Conservation (phyloP, 2,113 vertebrate species). For the Lagopus muta region DNA sequence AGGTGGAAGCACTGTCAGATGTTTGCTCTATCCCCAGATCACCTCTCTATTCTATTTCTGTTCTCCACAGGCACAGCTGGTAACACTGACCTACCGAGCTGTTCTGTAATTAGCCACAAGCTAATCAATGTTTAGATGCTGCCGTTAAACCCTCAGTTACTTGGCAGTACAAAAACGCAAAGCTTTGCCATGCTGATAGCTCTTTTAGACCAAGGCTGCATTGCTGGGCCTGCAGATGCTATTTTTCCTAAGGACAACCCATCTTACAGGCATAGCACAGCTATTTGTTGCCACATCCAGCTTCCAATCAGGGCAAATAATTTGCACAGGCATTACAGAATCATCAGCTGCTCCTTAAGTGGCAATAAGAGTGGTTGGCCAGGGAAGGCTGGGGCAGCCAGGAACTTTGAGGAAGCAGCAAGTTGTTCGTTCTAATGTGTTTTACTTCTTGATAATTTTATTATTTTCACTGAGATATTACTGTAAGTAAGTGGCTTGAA, state of each 20-base stretch:
- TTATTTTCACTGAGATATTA: neutral
- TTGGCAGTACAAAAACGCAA: neutral
- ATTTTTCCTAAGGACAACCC: neutral
- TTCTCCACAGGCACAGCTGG: neutral
- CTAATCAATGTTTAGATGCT: neutral
- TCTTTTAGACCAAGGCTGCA: neutral
- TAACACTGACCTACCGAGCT: neutral
- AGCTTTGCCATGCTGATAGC: neutral
- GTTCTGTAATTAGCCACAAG: neutral
- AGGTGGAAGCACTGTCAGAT: neutral
- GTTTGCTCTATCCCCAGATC: neutral
- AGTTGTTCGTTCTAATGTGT: neutral
- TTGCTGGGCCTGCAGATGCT: neutral
- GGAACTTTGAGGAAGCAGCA: neutral
- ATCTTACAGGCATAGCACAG: neutral
- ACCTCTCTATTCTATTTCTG: neutral
- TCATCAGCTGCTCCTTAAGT: neutral
- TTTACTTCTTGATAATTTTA: slow-evolving; percentile 11
- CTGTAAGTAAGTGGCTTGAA: neutral
- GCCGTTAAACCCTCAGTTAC: neutral
- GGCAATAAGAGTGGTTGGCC: neutral
- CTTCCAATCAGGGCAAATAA: neutral
- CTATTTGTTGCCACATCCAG: neutral
- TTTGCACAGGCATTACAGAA: neutral
- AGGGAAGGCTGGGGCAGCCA: neutral